A percentile compares a stretch with the other conserved stretches of the same genome.
Evolutionary conservation across 2,113 vertebrate species (phyloP).

Genomic region (Apodemus sylvaticus): DNA sequence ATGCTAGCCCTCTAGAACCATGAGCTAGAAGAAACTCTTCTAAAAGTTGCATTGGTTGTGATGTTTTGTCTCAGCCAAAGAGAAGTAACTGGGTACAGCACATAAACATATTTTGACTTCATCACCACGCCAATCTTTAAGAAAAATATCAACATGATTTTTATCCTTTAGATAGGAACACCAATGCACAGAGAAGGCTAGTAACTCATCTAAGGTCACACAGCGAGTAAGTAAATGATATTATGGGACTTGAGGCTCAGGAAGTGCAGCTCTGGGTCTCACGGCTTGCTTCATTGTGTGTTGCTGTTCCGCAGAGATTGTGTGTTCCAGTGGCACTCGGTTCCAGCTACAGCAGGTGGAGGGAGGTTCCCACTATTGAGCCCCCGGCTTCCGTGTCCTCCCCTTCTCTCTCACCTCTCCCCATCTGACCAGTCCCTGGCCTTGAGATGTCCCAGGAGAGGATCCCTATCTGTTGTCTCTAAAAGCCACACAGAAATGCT

Average conservation of each 20-base stretch:
- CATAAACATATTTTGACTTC: not conserved
- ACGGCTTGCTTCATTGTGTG: rapidly evolving
- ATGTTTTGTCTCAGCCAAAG: not conserved
- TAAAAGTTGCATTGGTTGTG: not conserved
- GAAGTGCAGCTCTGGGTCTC: not conserved
- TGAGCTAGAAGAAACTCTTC: not conserved
- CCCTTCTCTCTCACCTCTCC: not conserved
- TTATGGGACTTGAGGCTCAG: not conserved
- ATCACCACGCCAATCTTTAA: not conserved
- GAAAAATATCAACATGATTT: not conserved
- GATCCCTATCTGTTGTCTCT: not conserved
- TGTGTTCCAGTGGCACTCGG: not conserved
- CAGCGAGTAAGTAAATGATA: not conserved
- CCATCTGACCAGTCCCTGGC: not conserved
- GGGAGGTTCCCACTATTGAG: too few relatives aligned
- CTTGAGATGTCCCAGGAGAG: not conserved
- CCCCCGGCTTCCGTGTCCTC: not conserved
- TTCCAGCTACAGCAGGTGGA: too few relatives aligned
- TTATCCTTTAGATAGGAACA: not conserved
- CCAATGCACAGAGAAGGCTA: not conserved
- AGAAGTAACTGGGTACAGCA: not conserved
- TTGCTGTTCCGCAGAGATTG: not conserved
- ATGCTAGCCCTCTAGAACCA: not conserved
- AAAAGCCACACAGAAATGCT: not conserved
- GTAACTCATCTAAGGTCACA: not conserved